Base-by-base conservation (phyloP, 30 jellyfish, hydroid and myxozoan genomes). In the Hydractinia symbiolongicarpus region DNA sequence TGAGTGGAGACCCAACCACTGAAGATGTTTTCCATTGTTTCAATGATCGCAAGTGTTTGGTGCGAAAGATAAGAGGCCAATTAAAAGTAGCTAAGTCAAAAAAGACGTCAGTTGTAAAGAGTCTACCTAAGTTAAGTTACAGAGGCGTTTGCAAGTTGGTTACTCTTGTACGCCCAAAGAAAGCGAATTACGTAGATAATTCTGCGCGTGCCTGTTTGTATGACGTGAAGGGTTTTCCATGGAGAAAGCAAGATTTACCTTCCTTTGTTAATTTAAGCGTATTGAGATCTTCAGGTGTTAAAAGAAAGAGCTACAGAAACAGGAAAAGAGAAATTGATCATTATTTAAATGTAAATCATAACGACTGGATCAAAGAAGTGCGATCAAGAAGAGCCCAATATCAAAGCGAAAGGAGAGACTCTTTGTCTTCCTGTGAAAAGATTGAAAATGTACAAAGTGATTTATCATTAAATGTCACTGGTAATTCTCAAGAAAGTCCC, bases 61-160 rank as follows among this genome's bases (percentile, higher is more conserved):
- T 51, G 40, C 19, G 74, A 13, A 13, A n/a, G 19, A 44, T 64
- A n/a, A 44, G 74, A 64, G 4, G 74, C 40, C 8, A 44, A 6
- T 44, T 6, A 64, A 51, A 64, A n/a, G 52, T 44, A 64, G 40
- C 19, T 44, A 64, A 64, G 40, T 44, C 19, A n/a, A 74, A 74
- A 74, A 49, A 13, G 21, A 74, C 1, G 1, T 20, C 13, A 30
- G 73, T 30, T 4, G 7, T 7, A 49, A 17, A 74, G 50, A 44
- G 54, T 50, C 51, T 49, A 55, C n/a, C n/a, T n/a, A 19, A 7
- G 20, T 11, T 55, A 9, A 54, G 51, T 5, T 74, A 74, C 66
- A 67, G 51, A 13, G 83, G 83, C 8, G 83, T 74, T 20, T 74
- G 83, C 62, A 74, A 58, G 21, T 30, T 74, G 62, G 83, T 74